Evolutionary conservation across 1,140 invertebrate genomes (phyloP), one percentile per base, ranked within the genome.

Genomic region (Pissodes strobi): DNA sequence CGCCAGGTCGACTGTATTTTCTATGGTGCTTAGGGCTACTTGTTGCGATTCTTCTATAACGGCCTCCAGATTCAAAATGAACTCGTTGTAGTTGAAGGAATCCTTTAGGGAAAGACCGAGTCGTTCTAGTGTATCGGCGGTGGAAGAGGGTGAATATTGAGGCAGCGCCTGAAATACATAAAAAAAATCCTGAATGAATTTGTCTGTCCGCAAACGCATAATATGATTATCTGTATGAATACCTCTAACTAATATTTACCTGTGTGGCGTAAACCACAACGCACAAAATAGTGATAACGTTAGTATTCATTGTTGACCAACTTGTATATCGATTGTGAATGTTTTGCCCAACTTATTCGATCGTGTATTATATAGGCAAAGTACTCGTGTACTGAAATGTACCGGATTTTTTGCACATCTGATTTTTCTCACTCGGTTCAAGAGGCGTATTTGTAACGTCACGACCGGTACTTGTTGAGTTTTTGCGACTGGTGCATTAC

Each of bases 11-110:
- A 57, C 41, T 1, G 55, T 13, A 13, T 8, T 17, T 9, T 43
- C 10, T 8, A 57, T 27, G 19, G 21, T 17, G 13, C 18, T n/a
- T 27, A 57, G 25, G 17, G 39, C 38, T 15, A 43, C 55, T 57
- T 57, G 18, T 23, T 57, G 55, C 8, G 34, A 13, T 27, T 43
- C 38, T 27, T 57, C 55, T 8, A 57, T n/a, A 1, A 57, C 23
- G 2, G 38, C 1, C 30, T 57, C 55, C 39, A 57, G 15, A 45
- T 45, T 45, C 2, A 57, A 25, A 15, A 57, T 57, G 5, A 19
- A 57, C 18, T 12, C n/a, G 13, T 57, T 57, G 39, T 57, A 57
- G 23, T 57, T 39, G 5, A 43, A 37, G n/a, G 30, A 10, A 39
- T 19, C 18, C 9, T 9, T 22, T 13, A 19, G 13, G 8, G 1